Base-by-base conservation (phyloP, 2,888 invertebrate genomes). In the Odontocerum albicorne region DNA sequence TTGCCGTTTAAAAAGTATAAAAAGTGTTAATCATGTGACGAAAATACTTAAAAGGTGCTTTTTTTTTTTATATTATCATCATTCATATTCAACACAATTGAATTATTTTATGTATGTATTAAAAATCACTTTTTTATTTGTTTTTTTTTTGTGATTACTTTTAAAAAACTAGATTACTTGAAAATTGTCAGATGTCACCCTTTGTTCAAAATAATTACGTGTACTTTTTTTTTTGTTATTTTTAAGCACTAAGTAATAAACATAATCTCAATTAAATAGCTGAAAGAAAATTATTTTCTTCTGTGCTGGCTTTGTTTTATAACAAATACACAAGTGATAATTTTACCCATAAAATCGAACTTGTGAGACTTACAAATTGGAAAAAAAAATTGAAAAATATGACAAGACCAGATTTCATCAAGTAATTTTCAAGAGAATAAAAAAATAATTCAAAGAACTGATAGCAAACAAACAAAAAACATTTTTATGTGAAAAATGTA, bases 291-390 rank as follows among this genome's bases (percentile, higher is more conserved):
- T n/a, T n/a, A n/a, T n/a, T n/a, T n/a, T n/a, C n/a, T n/a, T n/a
- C n/a, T n/a, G n/a, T n/a, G n/a, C n/a, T n/a, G n/a, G n/a, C n/a
- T n/a, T n/a, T n/a, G n/a, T n/a, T n/a, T n/a, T n/a, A n/a, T n/a
- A n/a, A n/a, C n/a, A n/a, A n/a, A n/a, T n/a, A n/a, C n/a, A n/a
- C n/a, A 27, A 7, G 27, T 27, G 27, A 17, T 6, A 20, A 40
- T 40, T 21, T 40, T 40, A 40, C 40, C 40, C 40, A 40, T 40
- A 40, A 40, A 40, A 40, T 40, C 40, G 40, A 40, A 40, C 40
- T 40, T 40, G 40, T 40, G 40, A 21, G 21, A 40, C n/a, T 40
- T 12, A 38, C 13, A 40, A 40, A 40, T 21, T n/a, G n/a, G 21
- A 8, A 40, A 38, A 15, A 38, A 38, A 27, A 27, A 27, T 7